These are phyloP conservation scores for Propsilocerus akamusi DNA, from an alignment of 1,140 invertebrate species.

Conservation along the genomic window DNA sequence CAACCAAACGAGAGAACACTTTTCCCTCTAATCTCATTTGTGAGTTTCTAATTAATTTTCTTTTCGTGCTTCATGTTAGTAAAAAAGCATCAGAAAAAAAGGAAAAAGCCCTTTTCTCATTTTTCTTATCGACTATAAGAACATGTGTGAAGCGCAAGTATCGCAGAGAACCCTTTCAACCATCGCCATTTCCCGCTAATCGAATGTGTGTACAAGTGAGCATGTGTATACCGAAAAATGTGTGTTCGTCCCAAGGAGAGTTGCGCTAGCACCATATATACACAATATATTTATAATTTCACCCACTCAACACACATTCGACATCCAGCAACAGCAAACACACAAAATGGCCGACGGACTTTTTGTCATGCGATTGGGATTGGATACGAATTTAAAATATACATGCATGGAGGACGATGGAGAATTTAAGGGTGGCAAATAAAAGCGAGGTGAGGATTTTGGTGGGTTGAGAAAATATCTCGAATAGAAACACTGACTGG, in stretches of 20 bases:
- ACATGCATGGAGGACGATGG: background rate
- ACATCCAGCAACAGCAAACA: background rate
- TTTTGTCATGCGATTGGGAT: constrained; percentile 4
- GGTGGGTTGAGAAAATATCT: too few relatives aligned
- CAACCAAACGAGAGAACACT: too few relatives aligned
- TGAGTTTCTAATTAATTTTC: background rate
- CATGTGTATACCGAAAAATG: constrained; percentile 2
- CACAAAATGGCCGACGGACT: constrained; percentile 3
- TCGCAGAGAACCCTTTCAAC: background rate
- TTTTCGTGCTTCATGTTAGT: background rate
- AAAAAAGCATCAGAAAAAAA: background rate
- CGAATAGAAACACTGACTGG: too few relatives aligned
- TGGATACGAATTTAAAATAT: constrained; percentile 2
- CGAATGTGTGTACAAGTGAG: constrained; percentile 1
- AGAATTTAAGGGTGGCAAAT: background rate
- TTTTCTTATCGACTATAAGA: background rate
- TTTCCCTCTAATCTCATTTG: constrained; percentile 1
- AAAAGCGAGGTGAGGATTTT: background rate
- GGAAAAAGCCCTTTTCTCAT: background rate
- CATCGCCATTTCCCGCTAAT: background rate
- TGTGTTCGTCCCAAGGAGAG: too few relatives aligned
- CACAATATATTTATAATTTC: background rate
- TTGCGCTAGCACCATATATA: too few relatives aligned
- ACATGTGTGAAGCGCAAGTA: background rate
- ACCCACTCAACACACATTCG: background rate